A percentile compares a stretch with the other conserved stretches of the same genome.
These are phyloP conservation scores for Melanargia galathea DNA, from an alignment of 2,888 invertebrate species.

Conservation along the genomic window DNA sequence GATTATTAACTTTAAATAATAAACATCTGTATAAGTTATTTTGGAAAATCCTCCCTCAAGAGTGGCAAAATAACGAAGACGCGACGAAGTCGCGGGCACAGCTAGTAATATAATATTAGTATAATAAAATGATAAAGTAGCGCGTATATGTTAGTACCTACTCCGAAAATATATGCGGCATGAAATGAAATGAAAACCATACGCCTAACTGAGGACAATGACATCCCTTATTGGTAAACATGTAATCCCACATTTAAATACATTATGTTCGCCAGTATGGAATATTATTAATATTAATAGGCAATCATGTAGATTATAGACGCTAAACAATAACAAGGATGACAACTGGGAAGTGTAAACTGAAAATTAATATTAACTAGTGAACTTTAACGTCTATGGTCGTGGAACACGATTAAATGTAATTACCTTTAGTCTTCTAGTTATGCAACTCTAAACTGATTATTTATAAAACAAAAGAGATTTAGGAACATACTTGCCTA, in stretches of 20 bases:
- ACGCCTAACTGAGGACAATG: slow-evolving; percentile 22
- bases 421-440: background rate
- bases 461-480: background rate
- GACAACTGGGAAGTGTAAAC: background rate
- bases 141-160: background rate
- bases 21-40: too few species aligned
- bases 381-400: background rate
- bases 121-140: background rate
- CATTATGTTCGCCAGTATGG: slow-evolving; percentile 10
- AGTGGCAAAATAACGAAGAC: too few species aligned
- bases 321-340: slow-evolving; percentile 16
- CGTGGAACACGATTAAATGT: background rate
- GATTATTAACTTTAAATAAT: too few species aligned
- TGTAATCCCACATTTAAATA: slow-evolving; percentile 17
- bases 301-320: slow-evolving; percentile 7
- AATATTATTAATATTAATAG: slow-evolving; percentile 18
- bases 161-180: background rate
- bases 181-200: background rate
- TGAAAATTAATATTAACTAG: background rate
- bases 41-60: too few species aligned
- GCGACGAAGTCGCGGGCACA: too few species aligned
- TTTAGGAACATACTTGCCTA: background rate
- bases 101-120: too few species aligned
- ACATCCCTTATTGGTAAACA: slow-evolving; percentile 28
- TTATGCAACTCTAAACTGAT: background rate